Conservation (phyloP, 2,113 vertebrate genomes). For the Amphiprion percula region DNA sequence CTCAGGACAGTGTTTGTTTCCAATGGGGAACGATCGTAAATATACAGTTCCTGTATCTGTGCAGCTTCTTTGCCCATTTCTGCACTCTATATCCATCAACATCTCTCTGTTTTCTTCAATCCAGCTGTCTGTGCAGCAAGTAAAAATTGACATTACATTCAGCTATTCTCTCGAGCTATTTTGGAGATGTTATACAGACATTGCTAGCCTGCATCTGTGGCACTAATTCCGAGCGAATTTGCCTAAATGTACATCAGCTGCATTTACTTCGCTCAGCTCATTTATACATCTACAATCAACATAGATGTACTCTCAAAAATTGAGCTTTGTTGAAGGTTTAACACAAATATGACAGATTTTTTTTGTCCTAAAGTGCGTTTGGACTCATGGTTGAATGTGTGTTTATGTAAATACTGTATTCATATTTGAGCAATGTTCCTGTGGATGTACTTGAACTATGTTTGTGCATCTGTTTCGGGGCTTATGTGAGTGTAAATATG, state of each 20-base stretch:
- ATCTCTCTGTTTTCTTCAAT: slow-evolving; percentile 10
- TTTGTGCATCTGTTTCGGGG: slow-evolving; percentile 46
- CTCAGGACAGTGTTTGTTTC: slow-evolving; percentile 48
- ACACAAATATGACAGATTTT: slow-evolving; percentile 22
- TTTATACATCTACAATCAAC: slow-evolving; percentile 18
- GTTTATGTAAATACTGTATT: slow-evolving; percentile 38
- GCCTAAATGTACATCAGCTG: slow-evolving; percentile 37
- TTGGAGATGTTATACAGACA: neutral
- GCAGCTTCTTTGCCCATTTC: slow-evolving; percentile 18
- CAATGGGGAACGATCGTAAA: slow-evolving; percentile 36
- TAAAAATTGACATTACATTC: slow-evolving; percentile 8
- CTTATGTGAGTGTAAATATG: slow-evolving; percentile 38
- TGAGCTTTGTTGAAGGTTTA: slow-evolving; percentile 1
- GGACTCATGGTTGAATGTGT: neutral
- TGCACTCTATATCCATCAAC: slow-evolving; percentile 18
- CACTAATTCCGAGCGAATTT: slow-evolving; percentile 16
- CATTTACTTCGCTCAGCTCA: slow-evolving; percentile 15
- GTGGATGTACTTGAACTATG: slow-evolving; percentile 39
- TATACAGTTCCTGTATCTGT: slow-evolving; percentile 27
- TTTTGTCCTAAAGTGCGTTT: slow-evolving; percentile 3
- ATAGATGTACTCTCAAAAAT: slow-evolving; percentile 1
- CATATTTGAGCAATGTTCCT: slow-evolving; percentile 37
- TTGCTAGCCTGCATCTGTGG: slow-evolving; percentile 11
- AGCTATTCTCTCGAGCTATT: neutral
- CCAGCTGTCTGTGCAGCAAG: slow-evolving; percentile 4